Conservation (phyloP, 2,113 vertebrate species). For the Rattus rattus region DNA sequence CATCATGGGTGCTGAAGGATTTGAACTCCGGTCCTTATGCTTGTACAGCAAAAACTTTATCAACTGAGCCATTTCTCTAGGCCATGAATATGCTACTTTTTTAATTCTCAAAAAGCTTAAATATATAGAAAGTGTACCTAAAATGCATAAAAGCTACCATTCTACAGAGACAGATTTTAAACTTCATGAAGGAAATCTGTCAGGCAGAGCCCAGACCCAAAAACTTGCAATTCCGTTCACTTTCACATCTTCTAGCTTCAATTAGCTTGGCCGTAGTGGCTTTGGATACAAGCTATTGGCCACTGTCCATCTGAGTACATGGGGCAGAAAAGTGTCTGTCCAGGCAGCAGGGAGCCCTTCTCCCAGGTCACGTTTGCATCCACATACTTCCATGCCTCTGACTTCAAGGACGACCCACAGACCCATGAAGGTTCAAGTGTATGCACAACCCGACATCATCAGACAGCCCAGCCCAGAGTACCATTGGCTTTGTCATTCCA, state of each 20-base stretch:
- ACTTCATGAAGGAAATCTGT: neutral
- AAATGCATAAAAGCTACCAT: rapidly evolving
- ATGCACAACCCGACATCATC: neutral
- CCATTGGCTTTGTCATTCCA: rapidly evolving
- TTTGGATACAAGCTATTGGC: neutral
- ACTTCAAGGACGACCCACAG: rapidly evolving
- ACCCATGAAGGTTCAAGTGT: neutral
- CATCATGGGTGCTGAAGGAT: neutral
- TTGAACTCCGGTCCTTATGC: neutral
- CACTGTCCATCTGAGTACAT: neutral
- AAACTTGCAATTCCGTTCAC: neutral
- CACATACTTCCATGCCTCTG: neutral
- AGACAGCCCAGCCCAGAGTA: rapidly evolving
- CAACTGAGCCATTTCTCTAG: neutral
- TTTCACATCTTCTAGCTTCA: neutral
- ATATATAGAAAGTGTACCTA: neutral
- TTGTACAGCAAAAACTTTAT: neutral
- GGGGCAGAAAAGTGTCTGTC: neutral
- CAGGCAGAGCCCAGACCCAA: rapidly evolving
- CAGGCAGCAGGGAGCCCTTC: neutral
- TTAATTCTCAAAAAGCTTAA: neutral
- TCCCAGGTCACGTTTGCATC: neutral
- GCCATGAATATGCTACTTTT: neutral
- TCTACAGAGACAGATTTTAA: neutral
- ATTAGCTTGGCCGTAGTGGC: rapidly evolving